Percentiles rank a stretch among this genome's conserved stretches.
phyloP scores from a whole-genome alignment of 2,888 invertebrate species.

The Dryococelus australis region DNA sequence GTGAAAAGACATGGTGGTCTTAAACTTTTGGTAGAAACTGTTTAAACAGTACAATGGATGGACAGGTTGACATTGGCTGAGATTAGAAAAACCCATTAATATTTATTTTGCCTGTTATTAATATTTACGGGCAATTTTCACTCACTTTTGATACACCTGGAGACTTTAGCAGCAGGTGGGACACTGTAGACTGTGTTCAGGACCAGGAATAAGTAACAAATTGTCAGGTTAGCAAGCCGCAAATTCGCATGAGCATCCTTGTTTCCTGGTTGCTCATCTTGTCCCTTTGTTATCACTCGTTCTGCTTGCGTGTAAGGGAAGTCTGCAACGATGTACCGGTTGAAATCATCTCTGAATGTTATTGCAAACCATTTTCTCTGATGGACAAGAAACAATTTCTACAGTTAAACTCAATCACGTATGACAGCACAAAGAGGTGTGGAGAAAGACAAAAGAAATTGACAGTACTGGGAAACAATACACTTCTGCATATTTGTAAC shows the following conservation, averaged over 20 bases:
- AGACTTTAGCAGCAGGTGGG: background rate
- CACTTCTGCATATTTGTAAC: no score
- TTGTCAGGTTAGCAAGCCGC: background rate
- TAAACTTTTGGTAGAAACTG: no score
- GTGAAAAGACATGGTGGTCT: no score
- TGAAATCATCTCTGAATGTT: background rate
- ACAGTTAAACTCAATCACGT: background rate
- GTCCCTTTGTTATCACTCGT: background rate
- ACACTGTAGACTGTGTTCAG: background rate
- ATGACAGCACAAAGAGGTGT: no score
- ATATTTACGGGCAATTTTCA: background rate
- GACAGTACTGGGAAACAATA: no score
- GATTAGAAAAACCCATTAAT: no score
- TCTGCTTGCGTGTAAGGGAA: slow-evolving; percentile 20
- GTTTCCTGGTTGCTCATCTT: background rate
- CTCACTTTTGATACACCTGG: background rate
- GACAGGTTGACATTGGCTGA: no score
- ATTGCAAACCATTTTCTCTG: background rate
- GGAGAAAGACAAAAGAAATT: no score
- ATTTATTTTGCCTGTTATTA: no score
- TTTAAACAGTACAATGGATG: no score
- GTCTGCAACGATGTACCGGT: slow-evolving; percentile 17
- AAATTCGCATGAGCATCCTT: background rate
- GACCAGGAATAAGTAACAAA: background rate
- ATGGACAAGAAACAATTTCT: background rate